A percentile compares a stretch with the other conserved stretches of the same genome.
Conservation (phyloP, 2,113 vertebrate genomes). For the Etheostoma spectabile region DNA sequence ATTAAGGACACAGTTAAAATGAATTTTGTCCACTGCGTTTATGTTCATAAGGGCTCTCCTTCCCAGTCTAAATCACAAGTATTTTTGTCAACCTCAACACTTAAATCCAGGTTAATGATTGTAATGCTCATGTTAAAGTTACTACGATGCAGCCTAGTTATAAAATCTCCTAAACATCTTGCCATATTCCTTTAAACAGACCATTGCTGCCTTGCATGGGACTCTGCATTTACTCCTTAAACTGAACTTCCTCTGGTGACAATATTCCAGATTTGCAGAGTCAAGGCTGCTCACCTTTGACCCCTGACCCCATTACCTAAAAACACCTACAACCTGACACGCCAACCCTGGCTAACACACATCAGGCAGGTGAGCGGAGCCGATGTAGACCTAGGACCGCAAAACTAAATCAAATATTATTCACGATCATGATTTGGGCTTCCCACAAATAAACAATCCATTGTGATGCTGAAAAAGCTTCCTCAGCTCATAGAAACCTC, state of each 20-base stretch:
- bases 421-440: too few relatives aligned
- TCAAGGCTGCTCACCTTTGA: constrained; percentile 35
- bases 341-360: neutral
- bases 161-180: neutral
- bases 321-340: constrained; percentile 28
- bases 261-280: constrained; percentile 6
- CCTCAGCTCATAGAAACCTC: too few relatives aligned
- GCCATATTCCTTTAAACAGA: neutral
- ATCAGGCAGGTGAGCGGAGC: neutral
- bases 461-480: too few relatives aligned
- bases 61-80: neutral
- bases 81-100: neutral
- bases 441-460: too few relatives aligned
- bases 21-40: neutral
- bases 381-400: too few relatives aligned
- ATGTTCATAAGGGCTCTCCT: neutral
- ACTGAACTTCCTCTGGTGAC: neutral
- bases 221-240: neutral
- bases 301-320: constrained; percentile 15
- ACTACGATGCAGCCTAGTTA: neutral
- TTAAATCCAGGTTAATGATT: neutral
- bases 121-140: neutral
- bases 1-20: too few relatives aligned
- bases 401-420: too few relatives aligned
- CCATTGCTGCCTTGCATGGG: neutral